Conservation (phyloP, 1,140 invertebrate species). For the Drosophila sucinea region DNA sequence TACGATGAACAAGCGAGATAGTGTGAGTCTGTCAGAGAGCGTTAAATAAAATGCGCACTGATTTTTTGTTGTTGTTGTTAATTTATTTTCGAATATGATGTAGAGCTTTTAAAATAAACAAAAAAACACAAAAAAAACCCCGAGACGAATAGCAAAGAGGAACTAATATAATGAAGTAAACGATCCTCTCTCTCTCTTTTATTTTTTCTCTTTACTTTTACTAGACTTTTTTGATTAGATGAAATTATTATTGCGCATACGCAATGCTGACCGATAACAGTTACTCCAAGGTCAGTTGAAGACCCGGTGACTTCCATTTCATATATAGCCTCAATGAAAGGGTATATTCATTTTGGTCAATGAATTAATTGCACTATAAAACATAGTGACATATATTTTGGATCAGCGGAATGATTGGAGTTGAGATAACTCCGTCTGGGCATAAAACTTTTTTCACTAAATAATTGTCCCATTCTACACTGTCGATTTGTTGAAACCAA, state of each 20-base stretch:
- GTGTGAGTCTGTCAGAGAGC: conserved; percentile 33
- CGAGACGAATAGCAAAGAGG: conserved; percentile 29
- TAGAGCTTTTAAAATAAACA: conserved; percentile 81
- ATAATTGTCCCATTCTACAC: too few species aligned
- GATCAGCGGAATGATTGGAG: too few species aligned
- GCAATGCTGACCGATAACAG: conserved; percentile 63
- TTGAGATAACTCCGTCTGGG: too few species aligned
- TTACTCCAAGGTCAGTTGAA: conserved; percentile 46
- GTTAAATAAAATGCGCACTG: conserved; percentile 61
- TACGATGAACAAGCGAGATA: conserved; percentile 13
- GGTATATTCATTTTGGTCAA: conserved; percentile 3
- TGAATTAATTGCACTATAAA: too few species aligned
- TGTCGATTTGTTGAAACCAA: too few species aligned
- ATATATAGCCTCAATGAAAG: neutral
- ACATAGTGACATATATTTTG: too few species aligned
- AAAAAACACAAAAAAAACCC: conserved; percentile 38
- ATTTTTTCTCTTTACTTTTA: conserved; percentile 32
- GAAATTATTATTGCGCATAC: conserved; percentile 54
- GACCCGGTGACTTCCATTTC: conserved; percentile 25
- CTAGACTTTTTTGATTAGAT: conserved; percentile 41
- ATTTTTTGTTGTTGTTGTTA: conserved; percentile 63
- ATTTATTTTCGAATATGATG: conserved; percentile 81
- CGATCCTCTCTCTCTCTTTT: neutral
- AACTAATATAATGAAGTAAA: conserved; percentile 1
- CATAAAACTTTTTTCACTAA: too few species aligned